These are phyloP conservation scores for Crossaster papposus DNA, from an alignment of 53 echinoderm and acorn worm species.

Conservation along the genomic window DNA sequence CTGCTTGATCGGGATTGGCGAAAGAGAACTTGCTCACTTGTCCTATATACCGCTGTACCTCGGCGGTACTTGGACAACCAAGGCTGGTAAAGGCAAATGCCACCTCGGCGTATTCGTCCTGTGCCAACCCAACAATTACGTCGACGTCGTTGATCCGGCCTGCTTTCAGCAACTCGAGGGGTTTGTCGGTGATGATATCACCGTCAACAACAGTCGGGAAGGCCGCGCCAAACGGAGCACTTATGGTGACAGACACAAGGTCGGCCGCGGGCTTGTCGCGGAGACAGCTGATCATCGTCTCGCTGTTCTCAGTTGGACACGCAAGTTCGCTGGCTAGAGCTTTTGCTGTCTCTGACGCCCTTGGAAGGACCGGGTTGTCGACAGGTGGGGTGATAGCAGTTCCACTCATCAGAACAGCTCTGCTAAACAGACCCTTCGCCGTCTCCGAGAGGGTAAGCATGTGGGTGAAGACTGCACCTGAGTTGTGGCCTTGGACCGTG, in stretches of 20 bases:
- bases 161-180: not conserved
- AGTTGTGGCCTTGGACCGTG: slow-evolving; percentile 66
- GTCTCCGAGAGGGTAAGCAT: slow-evolving; percentile 49
- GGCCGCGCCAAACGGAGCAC: not conserved
- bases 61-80: slow-evolving; percentile 27
- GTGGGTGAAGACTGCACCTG: slow-evolving; percentile 60
- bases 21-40: not conserved
- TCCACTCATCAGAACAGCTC: slow-evolving; percentile 55
- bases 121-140: slow-evolving; percentile 25
- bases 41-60: not conserved
- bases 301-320: slow-evolving; percentile 22
- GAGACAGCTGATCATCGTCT: slow-evolving; percentile 54
- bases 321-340: slow-evolving; percentile 18
- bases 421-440: slow-evolving; percentile 60
- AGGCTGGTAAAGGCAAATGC: not conserved
- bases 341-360: slow-evolving; percentile 26
- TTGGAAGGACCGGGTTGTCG: not conserved
- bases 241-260: not conserved
- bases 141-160: slow-evolving; percentile 31
- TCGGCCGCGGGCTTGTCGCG: slow-evolving; percentile 27
- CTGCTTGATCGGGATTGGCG: not conserved
- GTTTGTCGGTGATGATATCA: slow-evolving; percentile 16
- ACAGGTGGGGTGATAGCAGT: slow-evolving; percentile 30
- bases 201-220: slow-evolving; percentile 57
- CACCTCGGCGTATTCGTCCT: slow-evolving; percentile 7